Percentiles rank a stretch among this genome's conserved stretches.
These are phyloP conservation scores for Chiloscyllium punctatum DNA, from an alignment of 2,797 vertebrate genomes.

Conservation along the genomic window DNA sequence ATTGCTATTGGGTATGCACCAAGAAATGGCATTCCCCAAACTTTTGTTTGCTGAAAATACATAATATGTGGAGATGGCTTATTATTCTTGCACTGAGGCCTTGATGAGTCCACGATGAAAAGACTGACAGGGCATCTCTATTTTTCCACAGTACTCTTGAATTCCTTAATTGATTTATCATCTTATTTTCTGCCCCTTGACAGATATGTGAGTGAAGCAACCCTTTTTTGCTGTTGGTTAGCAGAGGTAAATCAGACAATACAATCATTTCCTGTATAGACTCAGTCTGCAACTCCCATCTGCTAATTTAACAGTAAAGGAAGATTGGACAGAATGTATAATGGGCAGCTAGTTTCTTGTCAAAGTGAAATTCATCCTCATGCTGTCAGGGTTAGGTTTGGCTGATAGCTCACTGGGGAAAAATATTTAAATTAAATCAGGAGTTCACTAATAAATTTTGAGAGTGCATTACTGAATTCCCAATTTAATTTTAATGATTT, in stretches of 20 bases:
- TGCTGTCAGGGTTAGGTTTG: background rate
- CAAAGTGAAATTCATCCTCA: background rate
- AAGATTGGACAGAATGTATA: background rate
- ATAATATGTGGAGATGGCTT: no score
- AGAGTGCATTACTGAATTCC: background rate
- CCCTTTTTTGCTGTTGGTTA: background rate
- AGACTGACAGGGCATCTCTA: no score
- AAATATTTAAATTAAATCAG: background rate
- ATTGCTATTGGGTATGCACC: no score
- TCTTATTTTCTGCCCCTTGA: background rate
- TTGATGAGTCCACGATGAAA: no score
- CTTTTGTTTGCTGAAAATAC: no score
- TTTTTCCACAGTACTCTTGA: no score
- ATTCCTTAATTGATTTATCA: background rate
- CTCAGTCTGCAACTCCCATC: background rate
- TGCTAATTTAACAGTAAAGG: background rate
- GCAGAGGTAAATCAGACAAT: background rate
- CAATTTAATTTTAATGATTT: background rate
- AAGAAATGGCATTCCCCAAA: no score
- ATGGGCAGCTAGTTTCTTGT: background rate
- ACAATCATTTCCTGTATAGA: background rate
- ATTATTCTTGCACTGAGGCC: no score
- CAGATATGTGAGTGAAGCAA: background rate
- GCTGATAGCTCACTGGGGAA: background rate
- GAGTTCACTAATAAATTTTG: background rate